Evolutionary conservation across 1,140 invertebrate genomes (phyloP).

Genomic region (Brachionus rotundiformis): DNA sequence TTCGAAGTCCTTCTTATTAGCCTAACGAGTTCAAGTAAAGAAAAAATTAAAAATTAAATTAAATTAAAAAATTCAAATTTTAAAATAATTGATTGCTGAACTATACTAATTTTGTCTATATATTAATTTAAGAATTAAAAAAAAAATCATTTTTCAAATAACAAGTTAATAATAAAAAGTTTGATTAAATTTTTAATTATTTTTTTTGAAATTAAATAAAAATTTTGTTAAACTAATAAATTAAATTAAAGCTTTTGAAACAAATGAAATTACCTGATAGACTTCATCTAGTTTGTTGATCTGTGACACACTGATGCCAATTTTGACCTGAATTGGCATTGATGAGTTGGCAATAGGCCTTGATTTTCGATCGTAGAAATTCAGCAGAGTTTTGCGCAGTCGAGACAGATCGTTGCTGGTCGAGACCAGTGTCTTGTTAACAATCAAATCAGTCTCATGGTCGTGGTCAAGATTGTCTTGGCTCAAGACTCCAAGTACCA

Average conservation of each 20-base stretch:
- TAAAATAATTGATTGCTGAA: too few relatives aligned
- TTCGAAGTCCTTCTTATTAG: too few relatives aligned
- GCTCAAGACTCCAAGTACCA: neutral
- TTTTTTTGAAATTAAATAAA: neutral
- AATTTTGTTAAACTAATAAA: too few relatives aligned
- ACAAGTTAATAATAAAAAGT: too few relatives aligned
- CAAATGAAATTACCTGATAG: conserved; percentile 14
- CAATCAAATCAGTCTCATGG: neutral
- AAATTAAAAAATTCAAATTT: too few relatives aligned
- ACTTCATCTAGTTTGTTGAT: conserved; percentile 42
- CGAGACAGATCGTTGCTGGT: neutral
- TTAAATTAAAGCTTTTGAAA: too few relatives aligned
- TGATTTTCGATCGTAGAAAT: conserved; percentile 36
- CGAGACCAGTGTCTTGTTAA: neutral
- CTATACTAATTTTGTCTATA: too few relatives aligned
- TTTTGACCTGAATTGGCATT: neutral
- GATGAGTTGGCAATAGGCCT: neutral
- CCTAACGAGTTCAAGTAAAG: too few relatives aligned
- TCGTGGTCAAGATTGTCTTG: neutral
- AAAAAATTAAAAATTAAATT: too few relatives aligned
- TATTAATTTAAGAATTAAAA: too few relatives aligned
- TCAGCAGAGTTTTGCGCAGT: neutral
- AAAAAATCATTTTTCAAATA: too few relatives aligned
- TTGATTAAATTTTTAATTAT: neutral
- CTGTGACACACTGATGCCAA: neutral